phyloP scores from a whole-genome alignment of 2,888 invertebrate species.

The Eucera pruinosa region DNA sequence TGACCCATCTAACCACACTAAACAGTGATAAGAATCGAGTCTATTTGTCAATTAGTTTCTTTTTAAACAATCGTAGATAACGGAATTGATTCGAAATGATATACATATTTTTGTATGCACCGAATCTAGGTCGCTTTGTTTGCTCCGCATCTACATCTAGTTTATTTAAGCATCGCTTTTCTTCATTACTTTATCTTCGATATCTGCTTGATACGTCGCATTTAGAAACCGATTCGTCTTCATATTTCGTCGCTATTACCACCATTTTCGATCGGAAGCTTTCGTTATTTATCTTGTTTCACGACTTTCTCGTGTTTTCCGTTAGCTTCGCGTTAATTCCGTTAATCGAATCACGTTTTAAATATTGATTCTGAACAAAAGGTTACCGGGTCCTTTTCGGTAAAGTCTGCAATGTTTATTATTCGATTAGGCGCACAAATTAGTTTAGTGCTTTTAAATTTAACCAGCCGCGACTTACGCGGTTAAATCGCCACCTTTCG shows the following conservation, averaged over 20 bases:
- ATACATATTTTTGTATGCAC: background rate
- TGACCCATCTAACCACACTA: background rate
- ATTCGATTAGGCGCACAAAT: no score
- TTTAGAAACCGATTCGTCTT: background rate
- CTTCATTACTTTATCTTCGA: background rate
- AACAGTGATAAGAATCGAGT: constrained; percentile 13
- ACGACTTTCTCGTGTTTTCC: no score
- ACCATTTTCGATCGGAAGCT: background rate
- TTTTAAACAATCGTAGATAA: background rate
- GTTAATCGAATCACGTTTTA: constrained; percentile 1
- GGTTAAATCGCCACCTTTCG: no score
- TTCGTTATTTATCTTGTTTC: background rate
- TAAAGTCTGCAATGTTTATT: no score
- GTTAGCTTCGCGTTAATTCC: background rate
- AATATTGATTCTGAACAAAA: background rate
- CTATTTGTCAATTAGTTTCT: background rate
- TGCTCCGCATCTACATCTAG: background rate
- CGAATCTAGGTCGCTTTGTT: background rate
- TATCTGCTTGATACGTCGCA: background rate
- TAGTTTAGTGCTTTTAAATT: no score
- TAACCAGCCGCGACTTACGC: no score
- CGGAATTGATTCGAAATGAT: background rate
- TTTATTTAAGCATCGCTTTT: background rate
- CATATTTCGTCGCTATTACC: background rate
- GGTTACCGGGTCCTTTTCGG: no score